Conservation (phyloP, 2,797 vertebrate genomes). For the Pantherophis alleghaniensis region DNA sequence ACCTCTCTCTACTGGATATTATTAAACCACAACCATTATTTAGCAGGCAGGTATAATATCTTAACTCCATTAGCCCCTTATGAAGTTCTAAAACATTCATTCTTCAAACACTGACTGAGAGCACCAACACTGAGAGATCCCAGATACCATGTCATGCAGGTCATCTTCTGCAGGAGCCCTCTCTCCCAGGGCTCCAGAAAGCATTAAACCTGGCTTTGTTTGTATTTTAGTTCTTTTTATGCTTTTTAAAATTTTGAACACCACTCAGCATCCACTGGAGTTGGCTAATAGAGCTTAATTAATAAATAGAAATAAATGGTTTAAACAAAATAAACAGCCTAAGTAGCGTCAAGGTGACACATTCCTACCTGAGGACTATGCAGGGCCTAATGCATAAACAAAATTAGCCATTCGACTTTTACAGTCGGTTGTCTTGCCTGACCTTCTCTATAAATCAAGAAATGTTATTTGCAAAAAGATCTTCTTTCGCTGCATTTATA, state of each 20-base stretch:
- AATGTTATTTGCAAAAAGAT: slow-evolving; percentile 12
- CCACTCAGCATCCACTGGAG: background rate
- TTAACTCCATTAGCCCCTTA: background rate
- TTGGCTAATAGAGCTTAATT: background rate
- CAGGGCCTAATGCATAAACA: accelerated
- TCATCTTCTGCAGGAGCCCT: background rate
- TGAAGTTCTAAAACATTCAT: background rate
- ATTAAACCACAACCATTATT: background rate
- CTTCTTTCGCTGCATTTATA: slow-evolving; percentile 25
- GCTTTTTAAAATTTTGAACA: background rate
- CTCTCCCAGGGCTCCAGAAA: background rate
- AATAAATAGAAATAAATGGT: background rate
- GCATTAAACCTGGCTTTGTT: background rate
- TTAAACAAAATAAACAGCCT: background rate
- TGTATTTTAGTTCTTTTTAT: background rate
- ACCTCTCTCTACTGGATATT: background rate
- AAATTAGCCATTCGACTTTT: background rate
- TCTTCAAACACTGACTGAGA: background rate
- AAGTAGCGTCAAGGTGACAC: background rate
- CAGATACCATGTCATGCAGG: background rate
- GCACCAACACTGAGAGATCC: background rate
- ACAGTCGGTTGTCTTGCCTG: slow-evolving; percentile 24
- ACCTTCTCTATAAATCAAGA: slow-evolving; percentile 29
- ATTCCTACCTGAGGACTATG: background rate
- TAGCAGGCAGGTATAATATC: background rate